Evolutionary conservation across 2,797 vertebrate species (phyloP), one percentile per base, ranked within the genome.

Genomic region (Molossus molossus): DNA sequence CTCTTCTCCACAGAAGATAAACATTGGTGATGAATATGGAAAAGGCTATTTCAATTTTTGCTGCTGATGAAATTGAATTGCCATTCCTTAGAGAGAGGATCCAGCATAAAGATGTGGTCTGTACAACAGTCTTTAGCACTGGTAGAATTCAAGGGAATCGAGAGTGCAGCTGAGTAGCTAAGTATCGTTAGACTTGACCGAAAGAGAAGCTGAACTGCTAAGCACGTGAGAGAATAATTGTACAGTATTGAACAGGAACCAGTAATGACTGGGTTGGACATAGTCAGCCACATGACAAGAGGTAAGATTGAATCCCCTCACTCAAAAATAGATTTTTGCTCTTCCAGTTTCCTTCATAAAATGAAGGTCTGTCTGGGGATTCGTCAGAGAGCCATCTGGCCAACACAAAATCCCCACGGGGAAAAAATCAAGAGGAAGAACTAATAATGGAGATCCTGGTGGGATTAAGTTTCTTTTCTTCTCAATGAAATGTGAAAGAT

Each of bases 401-500:
- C 76, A 93, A 79, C 40, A 72, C 7, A 92, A 65, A 92, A 92
- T 53, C 67, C 60, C 67, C 60, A 67, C 0, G 1, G 73, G 75
- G 82, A 6, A 87, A 87, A 83, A 89, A 21, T 85, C 58, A 87
- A 72, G 65, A 96, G 73, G 27, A 90, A 87, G 86, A 96, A 92
- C 55, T 92, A 89, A 93, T 89, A 91, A 91, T 84, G 62, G 65
- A 95, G 90, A 94, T 55, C 64, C 64, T 96, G 62, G 27, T 81
- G 86, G 87, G 82, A 96, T 95, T 91, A 64, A 23, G 53, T 96
- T 96, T 96, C 75, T 95, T 94, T 96, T 91, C 72, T 94, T 96
- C 76, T 95, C 87, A 96, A 29, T 95, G 76, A 97, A 90, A 85
- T 79, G 80, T 95, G 62, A 79, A 96, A 97, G 94, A 96, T 90